Evolutionary conservation across 2,113 vertebrate genomes (phyloP).

Genomic region (Balaenoptera acutorostrata): DNA sequence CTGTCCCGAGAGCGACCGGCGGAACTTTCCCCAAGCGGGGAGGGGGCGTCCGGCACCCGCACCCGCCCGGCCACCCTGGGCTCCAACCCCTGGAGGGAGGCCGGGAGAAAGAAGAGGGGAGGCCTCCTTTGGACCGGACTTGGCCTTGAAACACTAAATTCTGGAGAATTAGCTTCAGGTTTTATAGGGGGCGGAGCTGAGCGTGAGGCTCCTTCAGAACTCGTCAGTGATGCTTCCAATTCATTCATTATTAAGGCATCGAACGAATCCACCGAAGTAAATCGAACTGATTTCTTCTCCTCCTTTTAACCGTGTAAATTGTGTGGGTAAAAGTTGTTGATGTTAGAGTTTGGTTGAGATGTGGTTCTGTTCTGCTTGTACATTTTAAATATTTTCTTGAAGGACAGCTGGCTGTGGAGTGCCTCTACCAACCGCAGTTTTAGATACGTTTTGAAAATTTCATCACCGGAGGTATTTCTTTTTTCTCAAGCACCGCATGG

Average conservation of each 20-base stretch:
- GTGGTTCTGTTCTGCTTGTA: background rate
- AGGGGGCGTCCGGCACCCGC: background rate
- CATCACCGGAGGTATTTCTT: background rate
- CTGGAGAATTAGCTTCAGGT: background rate
- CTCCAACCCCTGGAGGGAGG: background rate
- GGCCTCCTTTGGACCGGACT: background rate
- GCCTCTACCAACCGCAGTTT: background rate
- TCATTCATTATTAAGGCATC: conserved; percentile 57
- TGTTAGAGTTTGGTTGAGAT: conserved; percentile 6
- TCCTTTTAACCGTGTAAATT: background rate
- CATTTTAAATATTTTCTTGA: conserved; percentile 22
- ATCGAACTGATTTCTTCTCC: background rate
- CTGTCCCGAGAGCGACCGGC: background rate
- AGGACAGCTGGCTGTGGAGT: conserved; percentile 16
- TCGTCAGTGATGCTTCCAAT: background rate
- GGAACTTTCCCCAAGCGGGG: conserved; percentile 44
- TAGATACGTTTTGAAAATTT: conserved; percentile 45
- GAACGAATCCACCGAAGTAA: background rate
- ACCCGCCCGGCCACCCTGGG: background rate
- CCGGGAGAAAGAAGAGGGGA: background rate
- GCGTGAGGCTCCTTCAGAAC: background rate
- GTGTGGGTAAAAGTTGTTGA: conserved; percentile 11
- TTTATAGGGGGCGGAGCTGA: background rate
- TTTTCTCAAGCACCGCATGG: background rate
- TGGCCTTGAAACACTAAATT: background rate